Evolutionary conservation across 2,888 invertebrate genomes (phyloP).

Genomic region (Galerucella nymphaeae): DNA sequence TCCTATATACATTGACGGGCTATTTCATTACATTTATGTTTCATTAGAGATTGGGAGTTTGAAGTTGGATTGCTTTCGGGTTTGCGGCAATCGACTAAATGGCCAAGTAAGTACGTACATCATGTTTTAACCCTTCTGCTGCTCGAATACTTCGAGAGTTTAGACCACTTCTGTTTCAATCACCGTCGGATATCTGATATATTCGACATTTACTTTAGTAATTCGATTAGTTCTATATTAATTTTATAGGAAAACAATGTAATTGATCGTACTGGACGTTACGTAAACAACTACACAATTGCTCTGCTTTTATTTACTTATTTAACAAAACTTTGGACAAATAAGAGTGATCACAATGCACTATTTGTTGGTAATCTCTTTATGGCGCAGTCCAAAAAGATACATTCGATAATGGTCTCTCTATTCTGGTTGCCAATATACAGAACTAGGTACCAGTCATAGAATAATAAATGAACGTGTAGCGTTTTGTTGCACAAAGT

Average conservation of each 20-base stretch:
- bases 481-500: too few relatives aligned
- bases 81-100: slow-evolving; percentile 51
- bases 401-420: too few relatives aligned
- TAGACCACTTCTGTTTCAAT: slow-evolving; percentile 33
- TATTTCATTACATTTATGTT: slow-evolving; percentile 63
- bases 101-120: slow-evolving; percentile 45
- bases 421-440: too few relatives aligned
- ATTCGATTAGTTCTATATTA: slow-evolving; percentile 21
- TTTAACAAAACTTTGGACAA: too few relatives aligned
- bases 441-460: too few relatives aligned
- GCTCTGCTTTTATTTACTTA: neutral
- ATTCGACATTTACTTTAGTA: slow-evolving; percentile 20
- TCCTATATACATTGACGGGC: slow-evolving; percentile 59
- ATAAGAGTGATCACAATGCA: too few relatives aligned
- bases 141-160: slow-evolving; percentile 42
- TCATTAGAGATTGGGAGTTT: slow-evolving; percentile 59
- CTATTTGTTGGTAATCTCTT: too few relatives aligned
- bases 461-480: too few relatives aligned
- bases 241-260: slow-evolving; percentile 23
- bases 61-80: slow-evolving; percentile 56
- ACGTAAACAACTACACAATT: neutral
- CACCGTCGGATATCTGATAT: slow-evolving; percentile 40
- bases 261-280: neutral
- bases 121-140: slow-evolving; percentile 29
- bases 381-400: too few relatives aligned